Conservation (phyloP, 2,113 vertebrate genomes). For the Ictalurus furcatus region DNA sequence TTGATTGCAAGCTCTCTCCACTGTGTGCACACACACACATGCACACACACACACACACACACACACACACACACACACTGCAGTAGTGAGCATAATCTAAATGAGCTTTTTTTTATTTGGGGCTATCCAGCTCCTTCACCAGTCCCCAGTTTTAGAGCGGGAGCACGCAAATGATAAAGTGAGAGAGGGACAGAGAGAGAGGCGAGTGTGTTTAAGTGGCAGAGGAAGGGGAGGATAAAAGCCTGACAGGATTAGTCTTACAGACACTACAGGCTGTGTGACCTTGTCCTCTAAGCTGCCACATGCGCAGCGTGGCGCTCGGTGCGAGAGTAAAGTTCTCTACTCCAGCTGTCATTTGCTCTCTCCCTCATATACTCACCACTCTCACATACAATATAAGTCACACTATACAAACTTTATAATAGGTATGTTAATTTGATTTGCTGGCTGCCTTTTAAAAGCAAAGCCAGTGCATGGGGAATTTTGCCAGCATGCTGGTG, state of each 20-base stretch:
- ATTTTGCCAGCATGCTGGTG: conserved; percentile 35
- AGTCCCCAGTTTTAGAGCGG: conserved; percentile 39
- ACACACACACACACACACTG: conserved; percentile 27
- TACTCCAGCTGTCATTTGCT: conserved; percentile 49
- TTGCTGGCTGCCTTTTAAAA: conserved; percentile 35
- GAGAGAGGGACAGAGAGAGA: conserved; percentile 43
- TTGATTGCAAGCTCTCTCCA: conserved; percentile 42
- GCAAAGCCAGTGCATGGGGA: conserved; percentile 24
- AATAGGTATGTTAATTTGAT: conserved; percentile 34
- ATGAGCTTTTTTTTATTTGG: conserved; percentile 13
- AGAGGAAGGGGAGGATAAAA: conserved; percentile 69
- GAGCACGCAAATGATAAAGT: conserved; percentile 49
- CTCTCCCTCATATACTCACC: conserved; percentile 24
- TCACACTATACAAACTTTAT: conserved; percentile 6
- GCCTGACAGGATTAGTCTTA: conserved; percentile 69
- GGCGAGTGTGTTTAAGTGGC: conserved; percentile 52
- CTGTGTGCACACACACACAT: conserved; percentile 17
- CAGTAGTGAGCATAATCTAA: conserved; percentile 24
- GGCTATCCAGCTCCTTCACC: neutral
- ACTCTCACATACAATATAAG: conserved; percentile 29
- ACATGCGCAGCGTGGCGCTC: conserved; percentile 29
- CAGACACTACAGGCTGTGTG: conserved; percentile 64
- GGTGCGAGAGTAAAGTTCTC: conserved; percentile 17
- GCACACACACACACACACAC: conserved; percentile 36
- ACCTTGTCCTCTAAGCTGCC: conserved; percentile 58